phyloP scores from a whole-genome alignment of 2,888 invertebrate genomes.

The Phorcus lineatus region DNA sequence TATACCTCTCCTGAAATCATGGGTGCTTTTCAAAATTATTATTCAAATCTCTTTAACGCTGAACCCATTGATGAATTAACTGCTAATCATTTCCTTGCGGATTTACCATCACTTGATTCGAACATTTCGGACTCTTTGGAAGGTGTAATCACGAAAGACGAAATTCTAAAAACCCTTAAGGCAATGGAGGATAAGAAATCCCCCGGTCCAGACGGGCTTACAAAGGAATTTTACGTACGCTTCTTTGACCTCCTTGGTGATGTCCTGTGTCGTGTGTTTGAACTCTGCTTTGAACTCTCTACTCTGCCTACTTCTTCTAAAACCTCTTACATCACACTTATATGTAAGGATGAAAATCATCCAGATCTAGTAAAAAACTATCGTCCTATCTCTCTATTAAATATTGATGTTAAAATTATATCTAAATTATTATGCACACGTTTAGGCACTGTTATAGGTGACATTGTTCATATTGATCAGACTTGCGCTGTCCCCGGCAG shows the following conservation, averaged over 20 bases:
- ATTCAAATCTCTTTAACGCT: background rate
- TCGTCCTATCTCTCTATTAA: conserved; percentile 48
- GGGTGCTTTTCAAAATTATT: conserved; percentile 1
- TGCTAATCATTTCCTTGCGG: background rate
- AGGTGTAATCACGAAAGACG: background rate
- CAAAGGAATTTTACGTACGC: conserved; percentile 40
- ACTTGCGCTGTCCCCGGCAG: conserved; percentile 39
- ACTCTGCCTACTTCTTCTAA: conserved; percentile 29
- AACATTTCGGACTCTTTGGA: background rate
- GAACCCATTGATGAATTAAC: conserved; percentile 19
- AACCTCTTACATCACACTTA: conserved; percentile 32
- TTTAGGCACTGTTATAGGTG: conserved; percentile 34
- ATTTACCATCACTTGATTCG: conserved; percentile 21
- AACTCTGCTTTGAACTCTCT: conserved; percentile 25
- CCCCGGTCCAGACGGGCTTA: conserved; percentile 44
- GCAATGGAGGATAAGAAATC: conserved; percentile 37
- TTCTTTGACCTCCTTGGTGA: conserved; percentile 33
- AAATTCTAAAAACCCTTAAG: conserved; percentile 25
- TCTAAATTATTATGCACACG: conserved; percentile 45
- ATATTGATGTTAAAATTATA: conserved; percentile 48
- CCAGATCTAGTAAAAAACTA: conserved; percentile 39
- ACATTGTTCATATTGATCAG: conserved; percentile 41
- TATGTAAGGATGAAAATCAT: conserved; percentile 45
- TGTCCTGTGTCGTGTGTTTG: conserved; percentile 24
- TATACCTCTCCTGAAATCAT: conserved; percentile 6